Percentiles rank a stretch among this genome's conserved stretches.
Evolutionary conservation across 2,888 invertebrate genomes (phyloP).

Genomic region (Ischnus inquisitorius): DNA sequence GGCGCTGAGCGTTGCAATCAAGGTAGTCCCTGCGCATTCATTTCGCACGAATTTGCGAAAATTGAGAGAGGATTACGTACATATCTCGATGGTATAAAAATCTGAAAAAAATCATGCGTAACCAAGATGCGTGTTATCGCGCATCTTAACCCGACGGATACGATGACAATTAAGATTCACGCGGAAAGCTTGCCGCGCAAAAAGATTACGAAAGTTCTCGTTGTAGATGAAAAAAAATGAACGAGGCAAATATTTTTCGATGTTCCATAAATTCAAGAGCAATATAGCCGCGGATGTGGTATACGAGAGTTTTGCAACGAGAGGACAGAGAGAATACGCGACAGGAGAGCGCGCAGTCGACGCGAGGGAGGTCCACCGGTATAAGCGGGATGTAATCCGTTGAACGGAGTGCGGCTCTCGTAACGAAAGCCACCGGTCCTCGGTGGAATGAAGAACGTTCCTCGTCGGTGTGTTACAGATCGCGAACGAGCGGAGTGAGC

Average conservation of each 20-base stretch:
- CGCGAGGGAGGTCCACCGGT: conserved; percentile 8
- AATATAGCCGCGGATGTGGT: conserved; percentile 62
- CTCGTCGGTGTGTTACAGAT: conserved; percentile 69
- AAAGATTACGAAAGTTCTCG: background rate
- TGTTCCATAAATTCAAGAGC: conserved; percentile 68
- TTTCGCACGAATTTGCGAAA: no score
- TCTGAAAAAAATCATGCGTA: no score
- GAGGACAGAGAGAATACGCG: conserved; percentile 13
- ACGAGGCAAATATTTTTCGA: conserved; percentile 51
- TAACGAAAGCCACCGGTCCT: conserved; percentile 72
- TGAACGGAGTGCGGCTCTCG: conserved; percentile 71
- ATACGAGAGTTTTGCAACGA: conserved; percentile 24
- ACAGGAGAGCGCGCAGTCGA: conserved; percentile 29
- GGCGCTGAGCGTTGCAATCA: no score
- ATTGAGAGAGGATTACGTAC: no score
- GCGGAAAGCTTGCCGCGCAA: background rate
- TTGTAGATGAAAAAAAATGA: background rate
- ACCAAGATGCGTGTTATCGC: no score
- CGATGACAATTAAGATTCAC: background rate
- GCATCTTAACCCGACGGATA: no score
- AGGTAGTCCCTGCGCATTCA: no score
- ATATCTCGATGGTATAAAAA: no score
- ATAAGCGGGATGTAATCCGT: conserved; percentile 70
- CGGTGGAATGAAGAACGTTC: conserved; percentile 73
- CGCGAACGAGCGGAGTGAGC: conserved; percentile 64